phyloP scores from a whole-genome alignment of 2,113 vertebrate genomes.

The Lontra canadensis region DNA sequence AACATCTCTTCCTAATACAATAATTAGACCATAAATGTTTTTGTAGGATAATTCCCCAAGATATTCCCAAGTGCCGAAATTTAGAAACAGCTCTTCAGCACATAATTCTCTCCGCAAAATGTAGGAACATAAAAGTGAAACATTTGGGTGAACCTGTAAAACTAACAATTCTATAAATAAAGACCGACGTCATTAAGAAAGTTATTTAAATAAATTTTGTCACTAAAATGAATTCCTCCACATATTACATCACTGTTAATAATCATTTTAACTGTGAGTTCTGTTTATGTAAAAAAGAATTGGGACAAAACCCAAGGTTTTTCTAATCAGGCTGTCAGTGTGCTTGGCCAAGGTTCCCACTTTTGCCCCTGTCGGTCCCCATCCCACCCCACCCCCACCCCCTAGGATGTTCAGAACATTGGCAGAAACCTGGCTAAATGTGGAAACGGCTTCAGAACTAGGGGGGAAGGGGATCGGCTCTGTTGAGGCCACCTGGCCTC shows the following conservation, averaged over 20 bases:
- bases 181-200: slow-evolving; percentile 40
- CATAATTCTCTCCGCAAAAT: not conserved
- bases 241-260: slow-evolving; percentile 49
- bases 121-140: not conserved
- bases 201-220: slow-evolving; percentile 50
- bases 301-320: not conserved
- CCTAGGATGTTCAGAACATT: rapidly evolving
- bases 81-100: not conserved
- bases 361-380: not conserved
- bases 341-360: not conserved
- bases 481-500: not conserved
- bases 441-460: rapidly evolving
- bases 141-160: slow-evolving; percentile 31
- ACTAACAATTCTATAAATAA: slow-evolving; percentile 37
- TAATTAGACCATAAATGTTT: not conserved
- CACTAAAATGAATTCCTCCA: slow-evolving; percentile 39
- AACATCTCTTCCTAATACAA: not conserved
- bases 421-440: not conserved
- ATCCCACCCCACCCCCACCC: not conserved
- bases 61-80: not conserved
- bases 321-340: not conserved
- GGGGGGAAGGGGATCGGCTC: rapidly evolving
- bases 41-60: not conserved
- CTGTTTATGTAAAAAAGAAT: slow-evolving; percentile 28
- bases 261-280: slow-evolving; percentile 56